phyloP scores from a whole-genome alignment of 2,113 vertebrate species.

The Tringa solitaria region DNA sequence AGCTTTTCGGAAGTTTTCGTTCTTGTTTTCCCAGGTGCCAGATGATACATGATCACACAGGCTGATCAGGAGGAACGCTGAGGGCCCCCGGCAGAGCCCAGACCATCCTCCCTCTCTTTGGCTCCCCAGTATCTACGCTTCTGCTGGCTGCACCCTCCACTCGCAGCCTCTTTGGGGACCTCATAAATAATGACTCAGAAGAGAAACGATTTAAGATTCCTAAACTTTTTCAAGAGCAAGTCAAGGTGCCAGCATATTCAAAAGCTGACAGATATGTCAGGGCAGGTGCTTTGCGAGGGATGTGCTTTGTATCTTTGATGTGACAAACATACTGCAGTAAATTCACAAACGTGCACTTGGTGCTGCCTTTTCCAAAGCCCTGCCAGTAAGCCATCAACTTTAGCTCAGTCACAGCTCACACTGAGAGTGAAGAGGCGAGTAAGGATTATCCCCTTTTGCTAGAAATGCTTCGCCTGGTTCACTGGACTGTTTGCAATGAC shows the following conservation, averaged over 20 bases:
- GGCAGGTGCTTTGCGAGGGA: background rate
- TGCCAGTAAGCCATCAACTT: background rate
- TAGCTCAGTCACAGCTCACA: background rate
- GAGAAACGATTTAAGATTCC: background rate
- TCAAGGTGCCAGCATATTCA: conserved; percentile 23
- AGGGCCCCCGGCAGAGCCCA: rapidly evolving
- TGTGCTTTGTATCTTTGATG: background rate
- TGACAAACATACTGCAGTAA: background rate
- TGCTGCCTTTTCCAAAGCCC: background rate
- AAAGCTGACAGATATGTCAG: background rate
- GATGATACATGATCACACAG: background rate
- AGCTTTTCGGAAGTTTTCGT: background rate
- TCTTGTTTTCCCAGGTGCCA: background rate
- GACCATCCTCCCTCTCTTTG: background rate
- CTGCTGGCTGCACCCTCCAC: background rate
- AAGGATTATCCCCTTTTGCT: background rate
- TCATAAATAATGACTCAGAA: background rate
- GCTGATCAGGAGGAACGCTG: background rate
- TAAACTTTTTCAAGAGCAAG: conserved; percentile 45
- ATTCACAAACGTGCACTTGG: background rate
- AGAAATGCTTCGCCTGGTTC: background rate
- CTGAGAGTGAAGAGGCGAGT: background rate
- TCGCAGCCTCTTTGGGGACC: background rate
- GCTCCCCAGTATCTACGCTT: background rate
- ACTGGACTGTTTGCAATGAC: background rate